These are phyloP conservation scores for Drosophila anomelani DNA, from an alignment of 2,888 invertebrate genomes.

Conservation along the genomic window DNA sequence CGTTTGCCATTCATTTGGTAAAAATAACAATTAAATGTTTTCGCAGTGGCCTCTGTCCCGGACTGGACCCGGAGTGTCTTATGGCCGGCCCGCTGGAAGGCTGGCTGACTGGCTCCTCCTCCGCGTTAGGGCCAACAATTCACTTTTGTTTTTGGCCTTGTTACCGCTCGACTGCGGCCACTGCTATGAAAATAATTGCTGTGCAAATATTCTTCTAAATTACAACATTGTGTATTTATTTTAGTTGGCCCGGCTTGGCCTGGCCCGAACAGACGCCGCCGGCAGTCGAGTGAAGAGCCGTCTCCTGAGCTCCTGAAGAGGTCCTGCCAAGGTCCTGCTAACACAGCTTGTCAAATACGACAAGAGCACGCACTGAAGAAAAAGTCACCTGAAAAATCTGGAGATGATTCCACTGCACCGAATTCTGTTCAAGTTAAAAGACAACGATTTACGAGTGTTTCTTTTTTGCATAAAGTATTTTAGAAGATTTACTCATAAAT, in stretches of 20 bases:
- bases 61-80: conserved; percentile 37
- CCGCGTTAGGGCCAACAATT: conserved; percentile 61
- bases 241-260: conserved; percentile 60
- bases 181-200: conserved; percentile 72
- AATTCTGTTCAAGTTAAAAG: not conserved
- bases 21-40: conserved; percentile 79
- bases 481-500: not conserved
- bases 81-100: conserved; percentile 38
- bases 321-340: conserved; percentile 40
- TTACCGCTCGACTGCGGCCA: conserved; percentile 41
- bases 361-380: conserved; percentile 12
- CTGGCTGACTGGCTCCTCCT: conserved; percentile 4
- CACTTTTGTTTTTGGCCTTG: conserved; percentile 70
- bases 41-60: conserved; percentile 75
- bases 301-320: conserved; percentile 26
- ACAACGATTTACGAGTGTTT: no score
- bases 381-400: conserved; percentile 1
- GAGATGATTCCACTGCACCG: no score
- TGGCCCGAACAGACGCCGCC: conserved; percentile 42
- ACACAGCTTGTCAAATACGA: conserved; percentile 19
- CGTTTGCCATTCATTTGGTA: conserved; percentile 79
- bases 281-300: conserved; percentile 34
- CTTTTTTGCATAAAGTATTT: not conserved
- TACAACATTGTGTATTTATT: conserved; percentile 73
- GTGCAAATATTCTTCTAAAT: conserved; percentile 73